Percentiles rank a stretch among this genome's conserved stretches.
Conservation (phyloP, 2,888 invertebrate genomes). For the Reticulitermes lucifugus region DNA sequence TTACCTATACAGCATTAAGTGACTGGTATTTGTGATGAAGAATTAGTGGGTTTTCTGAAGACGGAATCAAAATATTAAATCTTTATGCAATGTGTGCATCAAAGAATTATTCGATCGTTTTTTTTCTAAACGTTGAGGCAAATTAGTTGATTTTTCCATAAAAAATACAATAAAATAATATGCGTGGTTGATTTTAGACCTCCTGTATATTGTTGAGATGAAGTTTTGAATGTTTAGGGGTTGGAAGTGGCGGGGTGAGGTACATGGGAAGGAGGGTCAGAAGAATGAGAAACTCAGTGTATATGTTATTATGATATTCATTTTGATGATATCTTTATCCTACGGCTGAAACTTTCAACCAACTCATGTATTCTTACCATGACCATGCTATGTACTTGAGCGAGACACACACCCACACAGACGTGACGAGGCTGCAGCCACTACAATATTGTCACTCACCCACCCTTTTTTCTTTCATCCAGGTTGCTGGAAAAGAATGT, state of each 20-base stretch:
- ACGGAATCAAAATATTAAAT: too few species aligned
- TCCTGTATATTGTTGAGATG: constrained; percentile 5
- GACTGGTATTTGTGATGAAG: too few species aligned
- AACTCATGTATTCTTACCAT: constrained; percentile 36
- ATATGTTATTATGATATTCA: constrained; percentile 48
- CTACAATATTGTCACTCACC: background rate
- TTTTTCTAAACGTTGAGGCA: too few species aligned
- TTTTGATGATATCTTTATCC: constrained; percentile 48
- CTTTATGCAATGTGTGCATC: too few species aligned
- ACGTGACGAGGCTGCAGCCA: constrained; percentile 30
- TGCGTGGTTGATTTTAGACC: background rate
- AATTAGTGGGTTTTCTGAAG: too few species aligned
- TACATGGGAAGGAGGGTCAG: background rate
- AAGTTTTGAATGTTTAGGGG: constrained; percentile 1
- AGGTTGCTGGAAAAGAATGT: background rate
- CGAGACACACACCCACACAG: constrained; percentile 32
- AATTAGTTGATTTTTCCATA: too few species aligned
- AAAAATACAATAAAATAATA: too few species aligned
- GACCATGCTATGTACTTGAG: background rate
- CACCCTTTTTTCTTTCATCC: background rate
- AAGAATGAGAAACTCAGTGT: constrained; percentile 30
- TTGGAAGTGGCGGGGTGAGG: constrained; percentile 10
- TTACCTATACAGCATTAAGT: too few species aligned
- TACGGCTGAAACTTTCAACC: constrained; percentile 34
- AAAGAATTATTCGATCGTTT: too few species aligned